phyloP scores from a whole-genome alignment of 2,797 vertebrate genomes.

The Rhynchonycteris naso region DNA sequence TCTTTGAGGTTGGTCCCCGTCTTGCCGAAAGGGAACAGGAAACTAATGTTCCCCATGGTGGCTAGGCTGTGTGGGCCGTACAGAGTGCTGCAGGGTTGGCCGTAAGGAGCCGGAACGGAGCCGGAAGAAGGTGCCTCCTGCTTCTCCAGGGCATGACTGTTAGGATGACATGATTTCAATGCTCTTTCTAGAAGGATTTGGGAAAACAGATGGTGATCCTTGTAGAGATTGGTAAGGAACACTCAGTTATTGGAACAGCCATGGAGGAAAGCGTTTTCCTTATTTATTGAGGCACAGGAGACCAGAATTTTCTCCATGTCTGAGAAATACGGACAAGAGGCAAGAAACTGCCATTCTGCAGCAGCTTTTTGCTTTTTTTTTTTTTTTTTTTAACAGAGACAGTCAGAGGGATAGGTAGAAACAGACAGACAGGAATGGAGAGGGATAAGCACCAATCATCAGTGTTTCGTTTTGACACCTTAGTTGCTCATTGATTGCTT shows the following conservation, averaged over 20 bases:
- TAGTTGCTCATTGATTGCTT: too few species aligned
- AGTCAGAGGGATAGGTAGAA: too few species aligned
- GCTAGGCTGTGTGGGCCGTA: neutral
- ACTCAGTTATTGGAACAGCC: neutral
- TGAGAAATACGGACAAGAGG: rapidly evolving
- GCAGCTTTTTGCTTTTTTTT: too few species aligned
- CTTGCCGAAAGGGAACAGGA: neutral
- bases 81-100: rapidly evolving
- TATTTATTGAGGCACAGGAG: neutral
- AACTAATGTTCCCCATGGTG: neutral
- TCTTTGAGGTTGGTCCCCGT: neutral
- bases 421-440: too few species aligned
- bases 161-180: neutral
- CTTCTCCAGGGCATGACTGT: neutral
- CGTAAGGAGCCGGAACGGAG: neutral
- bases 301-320: neutral
- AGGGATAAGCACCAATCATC: too few species aligned
- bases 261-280: neutral
- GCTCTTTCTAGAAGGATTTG: neutral
- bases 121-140: neutral
- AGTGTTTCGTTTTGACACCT: too few species aligned
- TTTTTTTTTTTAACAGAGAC: too few species aligned
- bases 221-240: neutral
- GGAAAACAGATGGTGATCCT: neutral
- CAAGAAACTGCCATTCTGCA: neutral